phyloP scores from a whole-genome alignment of 1,140 invertebrate species.

The Pogonus chalceus region DNA sequence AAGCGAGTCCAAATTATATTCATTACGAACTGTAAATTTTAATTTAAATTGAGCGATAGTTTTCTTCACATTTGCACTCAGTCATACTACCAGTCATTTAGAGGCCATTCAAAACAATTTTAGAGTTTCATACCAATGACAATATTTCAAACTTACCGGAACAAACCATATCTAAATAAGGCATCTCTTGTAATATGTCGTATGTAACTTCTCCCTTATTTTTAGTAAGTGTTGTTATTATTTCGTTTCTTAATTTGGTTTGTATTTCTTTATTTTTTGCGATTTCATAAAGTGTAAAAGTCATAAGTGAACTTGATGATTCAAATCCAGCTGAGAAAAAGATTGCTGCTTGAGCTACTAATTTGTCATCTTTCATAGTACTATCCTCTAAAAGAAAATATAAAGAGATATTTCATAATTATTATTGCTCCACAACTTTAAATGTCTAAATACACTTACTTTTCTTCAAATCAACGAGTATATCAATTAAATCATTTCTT shows the following conservation, averaged over 20 bases:
- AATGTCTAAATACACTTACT: constrained; percentile 12
- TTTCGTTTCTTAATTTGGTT: constrained; percentile 35
- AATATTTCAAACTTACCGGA: constrained; percentile 35
- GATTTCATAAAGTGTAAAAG: constrained; percentile 32
- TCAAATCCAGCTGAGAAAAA: constrained; percentile 36
- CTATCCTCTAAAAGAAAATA: not conserved
- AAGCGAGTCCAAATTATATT: no score
- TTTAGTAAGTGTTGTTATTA: constrained; percentile 20
- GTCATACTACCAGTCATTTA: no score
- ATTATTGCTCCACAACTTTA: constrained; percentile 12
- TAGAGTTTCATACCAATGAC: no score
- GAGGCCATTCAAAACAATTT: no score
- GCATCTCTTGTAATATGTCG: constrained; percentile 29
- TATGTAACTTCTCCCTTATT: constrained; percentile 26
- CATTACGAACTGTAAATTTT: no score
- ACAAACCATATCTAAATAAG: constrained; percentile 38
- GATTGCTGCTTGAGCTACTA: constrained; percentile 29
- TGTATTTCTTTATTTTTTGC: constrained; percentile 36
- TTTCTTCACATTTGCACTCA: no score
- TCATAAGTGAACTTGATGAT: constrained; percentile 21
- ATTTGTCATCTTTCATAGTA: constrained; percentile 13
- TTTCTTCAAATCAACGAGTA: constrained; percentile 42
- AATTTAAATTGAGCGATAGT: no score
- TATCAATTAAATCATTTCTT: constrained; percentile 45
- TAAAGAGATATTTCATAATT: not conserved